These are phyloP conservation scores for Lordiphosa fenestrarum DNA, from an alignment of 2,888 invertebrate species.

Conservation along the genomic window DNA sequence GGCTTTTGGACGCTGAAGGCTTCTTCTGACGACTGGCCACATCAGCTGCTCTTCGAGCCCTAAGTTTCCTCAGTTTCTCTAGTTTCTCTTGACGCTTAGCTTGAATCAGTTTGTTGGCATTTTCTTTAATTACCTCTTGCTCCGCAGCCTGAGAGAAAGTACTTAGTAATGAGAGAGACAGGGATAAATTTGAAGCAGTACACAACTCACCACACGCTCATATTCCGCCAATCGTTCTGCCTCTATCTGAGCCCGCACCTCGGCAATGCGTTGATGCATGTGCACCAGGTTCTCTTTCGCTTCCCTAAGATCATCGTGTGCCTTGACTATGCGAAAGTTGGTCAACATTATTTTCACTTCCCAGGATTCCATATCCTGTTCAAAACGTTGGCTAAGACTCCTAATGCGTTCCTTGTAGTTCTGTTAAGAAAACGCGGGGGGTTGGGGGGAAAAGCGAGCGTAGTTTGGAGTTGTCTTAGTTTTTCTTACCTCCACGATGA, in stretches of 20 bases:
- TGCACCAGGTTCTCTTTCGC: constrained; percentile 1
- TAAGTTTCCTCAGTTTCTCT: background rate
- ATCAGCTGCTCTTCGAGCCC: background rate
- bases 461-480: background rate
- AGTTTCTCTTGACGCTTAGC: background rate
- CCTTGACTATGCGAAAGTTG: background rate
- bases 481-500: constrained; percentile 20
- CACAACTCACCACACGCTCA: constrained; percentile 1
- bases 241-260: constrained; percentile 6
- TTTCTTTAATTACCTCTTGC: background rate
- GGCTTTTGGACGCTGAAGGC: background rate
- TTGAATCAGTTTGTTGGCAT: background rate
- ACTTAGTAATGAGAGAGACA: background rate
- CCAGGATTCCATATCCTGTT: constrained; percentile 11
- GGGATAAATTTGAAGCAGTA: rapidly evolving
- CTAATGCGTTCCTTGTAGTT: constrained; percentile 7
- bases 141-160: constrained; percentile 3
- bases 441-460: no score
- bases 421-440: no score
- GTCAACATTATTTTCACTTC: constrained; percentile 9
- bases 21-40: background rate
- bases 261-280: constrained; percentile 25
- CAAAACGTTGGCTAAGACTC: background rate
- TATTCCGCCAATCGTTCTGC: background rate
- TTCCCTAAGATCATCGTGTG: background rate